Percentiles rank a stretch among this genome's conserved stretches.
phyloP scores from a whole-genome alignment of 2,797 vertebrate genomes.

The Bradypodion ventrale region DNA sequence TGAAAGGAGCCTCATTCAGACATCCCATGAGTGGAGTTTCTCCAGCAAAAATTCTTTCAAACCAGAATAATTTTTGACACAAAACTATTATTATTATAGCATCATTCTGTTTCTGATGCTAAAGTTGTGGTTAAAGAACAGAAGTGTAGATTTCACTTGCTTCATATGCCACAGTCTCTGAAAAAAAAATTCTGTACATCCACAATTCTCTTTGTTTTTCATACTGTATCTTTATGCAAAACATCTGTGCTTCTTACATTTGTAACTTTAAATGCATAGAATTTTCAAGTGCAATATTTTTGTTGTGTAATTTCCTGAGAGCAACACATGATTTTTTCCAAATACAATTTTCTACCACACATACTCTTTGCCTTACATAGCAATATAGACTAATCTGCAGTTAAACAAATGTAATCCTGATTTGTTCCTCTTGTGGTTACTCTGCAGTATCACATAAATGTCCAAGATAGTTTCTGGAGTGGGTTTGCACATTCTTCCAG shows the following conservation, averaged over 20 bases:
- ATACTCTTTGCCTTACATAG: neutral
- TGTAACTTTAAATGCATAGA: constrained; percentile 26
- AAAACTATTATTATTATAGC: too few relatives aligned
- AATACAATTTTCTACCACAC: neutral
- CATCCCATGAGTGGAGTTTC: too few relatives aligned
- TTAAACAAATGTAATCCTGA: neutral
- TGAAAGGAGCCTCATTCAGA: too few relatives aligned
- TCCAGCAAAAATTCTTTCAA: too few relatives aligned
- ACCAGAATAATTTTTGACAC: too few relatives aligned
- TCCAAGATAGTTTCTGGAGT: neutral
- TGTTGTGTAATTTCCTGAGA: neutral
- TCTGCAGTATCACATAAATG: neutral
- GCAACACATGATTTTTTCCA: neutral
- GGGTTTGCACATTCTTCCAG: neutral
- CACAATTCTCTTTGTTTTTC: neutral
- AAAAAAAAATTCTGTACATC: constrained; percentile 48
- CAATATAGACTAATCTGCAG: neutral
- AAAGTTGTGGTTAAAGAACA: neutral
- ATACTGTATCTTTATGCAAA: constrained; percentile 47
- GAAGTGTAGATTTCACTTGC: too few relatives aligned
- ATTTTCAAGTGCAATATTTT: neutral
- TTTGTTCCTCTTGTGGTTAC: neutral
- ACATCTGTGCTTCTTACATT: constrained; percentile 51
- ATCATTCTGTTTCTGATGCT: constrained; percentile 45
- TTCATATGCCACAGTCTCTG: constrained; percentile 14